Conservation (phyloP, 2,797 vertebrate genomes). For the Pangasius mekongensis region DNA sequence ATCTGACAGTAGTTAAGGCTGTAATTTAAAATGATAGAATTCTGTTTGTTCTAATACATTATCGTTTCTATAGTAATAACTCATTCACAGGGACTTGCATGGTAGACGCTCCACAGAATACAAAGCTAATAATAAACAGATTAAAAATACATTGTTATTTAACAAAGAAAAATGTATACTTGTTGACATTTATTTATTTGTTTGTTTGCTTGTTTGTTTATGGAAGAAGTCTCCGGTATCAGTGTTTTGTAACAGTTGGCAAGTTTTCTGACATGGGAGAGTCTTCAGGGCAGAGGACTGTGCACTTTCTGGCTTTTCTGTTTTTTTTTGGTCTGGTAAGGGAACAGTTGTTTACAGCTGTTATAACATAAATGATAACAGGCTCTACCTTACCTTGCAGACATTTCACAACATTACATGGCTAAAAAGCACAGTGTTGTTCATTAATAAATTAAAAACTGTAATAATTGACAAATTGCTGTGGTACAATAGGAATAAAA, state of each 20-base stretch:
- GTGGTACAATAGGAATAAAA: neutral
- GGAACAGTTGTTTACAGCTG: neutral
- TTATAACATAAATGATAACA: neutral
- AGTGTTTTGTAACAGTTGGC: neutral
- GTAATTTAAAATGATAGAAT: neutral
- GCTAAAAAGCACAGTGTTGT: neutral
- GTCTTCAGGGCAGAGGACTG: neutral
- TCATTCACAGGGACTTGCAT: neutral
- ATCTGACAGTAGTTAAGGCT: neutral
- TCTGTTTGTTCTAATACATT: neutral
- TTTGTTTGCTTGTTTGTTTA: neutral
- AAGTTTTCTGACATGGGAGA: neutral
- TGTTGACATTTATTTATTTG: neutral
- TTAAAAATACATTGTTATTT: neutral
- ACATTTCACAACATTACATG: neutral
- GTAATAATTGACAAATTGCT: neutral
- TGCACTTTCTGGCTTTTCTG: neutral
- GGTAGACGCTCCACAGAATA: neutral
- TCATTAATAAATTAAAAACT: neutral
- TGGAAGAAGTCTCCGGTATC: neutral
- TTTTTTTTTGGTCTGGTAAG: neutral
- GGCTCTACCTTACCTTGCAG: neutral
- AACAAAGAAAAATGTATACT: neutral
- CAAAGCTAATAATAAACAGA: neutral
- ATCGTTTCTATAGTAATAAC: neutral